Evolutionary conservation across 2,888 invertebrate species (phyloP).

Genomic region (Ophion obscuratus): DNA sequence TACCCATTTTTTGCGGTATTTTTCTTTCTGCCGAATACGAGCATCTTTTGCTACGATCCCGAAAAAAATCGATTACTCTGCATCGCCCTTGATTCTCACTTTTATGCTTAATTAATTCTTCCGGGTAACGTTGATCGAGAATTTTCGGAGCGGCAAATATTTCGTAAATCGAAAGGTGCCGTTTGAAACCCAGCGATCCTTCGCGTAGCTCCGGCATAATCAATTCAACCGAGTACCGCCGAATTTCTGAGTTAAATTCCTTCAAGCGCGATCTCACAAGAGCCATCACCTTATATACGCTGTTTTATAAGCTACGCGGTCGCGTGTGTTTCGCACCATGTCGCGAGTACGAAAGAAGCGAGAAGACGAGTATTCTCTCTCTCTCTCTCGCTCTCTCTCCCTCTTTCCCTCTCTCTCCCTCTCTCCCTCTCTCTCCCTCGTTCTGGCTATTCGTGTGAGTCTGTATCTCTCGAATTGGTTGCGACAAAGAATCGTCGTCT

Average conservation of each 20-base stretch:
- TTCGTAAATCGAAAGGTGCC: slow-evolving; percentile 34
- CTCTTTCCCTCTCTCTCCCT: background rate
- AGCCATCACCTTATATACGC: slow-evolving; percentile 60
- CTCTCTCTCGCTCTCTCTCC: slow-evolving; percentile 17
- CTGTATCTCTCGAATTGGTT: slow-evolving; percentile 45
- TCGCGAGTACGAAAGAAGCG: slow-evolving; percentile 33
- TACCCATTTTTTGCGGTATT: too few species aligned
- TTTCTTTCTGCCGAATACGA: too few species aligned
- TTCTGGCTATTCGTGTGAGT: slow-evolving; percentile 3
- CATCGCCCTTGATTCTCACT: background rate
- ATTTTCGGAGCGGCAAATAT: slow-evolving; percentile 14
- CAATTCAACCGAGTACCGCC: slow-evolving; percentile 64
- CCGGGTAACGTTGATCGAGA: slow-evolving; percentile 32
- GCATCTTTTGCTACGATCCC: too few species aligned
- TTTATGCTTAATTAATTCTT: slow-evolving; percentile 12
- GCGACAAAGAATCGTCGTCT: slow-evolving; percentile 60
- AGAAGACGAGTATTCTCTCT: slow-evolving; percentile 58
- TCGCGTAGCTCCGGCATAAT: slow-evolving; percentile 46
- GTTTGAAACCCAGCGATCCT: slow-evolving; percentile 18
- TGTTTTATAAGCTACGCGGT: slow-evolving; percentile 14
- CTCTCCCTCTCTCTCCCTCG: slow-evolving; percentile 4
- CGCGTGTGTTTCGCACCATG: slow-evolving; percentile 22
- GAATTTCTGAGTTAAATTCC: slow-evolving; percentile 66
- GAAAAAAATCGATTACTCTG: too few species aligned
- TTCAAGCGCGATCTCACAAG: slow-evolving; percentile 55